Conservation (phyloP, 2,797 vertebrate genomes). For the Xiphophorus birchmanni region DNA sequence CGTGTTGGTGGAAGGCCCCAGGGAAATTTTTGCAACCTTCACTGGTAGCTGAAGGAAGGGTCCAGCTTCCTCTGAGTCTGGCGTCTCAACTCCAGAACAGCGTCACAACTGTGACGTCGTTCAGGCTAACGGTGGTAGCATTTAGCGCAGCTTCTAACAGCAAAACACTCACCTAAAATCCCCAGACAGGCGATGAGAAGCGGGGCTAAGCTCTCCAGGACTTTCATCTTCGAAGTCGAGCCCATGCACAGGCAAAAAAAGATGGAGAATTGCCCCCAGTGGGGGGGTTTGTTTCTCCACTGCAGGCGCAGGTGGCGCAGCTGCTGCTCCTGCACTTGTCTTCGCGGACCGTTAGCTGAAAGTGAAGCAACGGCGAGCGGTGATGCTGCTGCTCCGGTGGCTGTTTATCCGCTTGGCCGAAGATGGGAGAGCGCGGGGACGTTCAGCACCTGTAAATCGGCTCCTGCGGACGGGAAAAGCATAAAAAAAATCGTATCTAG, state of each 20-base stretch:
- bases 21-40: background rate
- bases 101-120: constrained; percentile 14
- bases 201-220: constrained; percentile 1
- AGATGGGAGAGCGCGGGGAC: no score
- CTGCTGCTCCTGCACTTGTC: constrained; percentile 42
- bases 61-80: background rate
- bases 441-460: fast-evolving
- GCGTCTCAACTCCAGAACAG: background rate
- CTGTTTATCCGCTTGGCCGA: background rate
- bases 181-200: constrained; percentile 49
- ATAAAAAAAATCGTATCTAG: background rate
- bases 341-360: constrained; percentile 9
- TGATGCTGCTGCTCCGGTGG: background rate
- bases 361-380: background rate
- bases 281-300: background rate
- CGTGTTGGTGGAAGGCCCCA: background rate
- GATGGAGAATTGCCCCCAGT: background rate
- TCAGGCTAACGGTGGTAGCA: background rate
- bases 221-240: constrained; percentile 61
- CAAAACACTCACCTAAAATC: constrained; percentile 72
- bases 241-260: no score
- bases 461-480: background rate
- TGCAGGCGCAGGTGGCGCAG: constrained; percentile 47
- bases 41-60: background rate
- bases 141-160: background rate